These are phyloP conservation scores for Puma concolor DNA, from an alignment of 2,113 vertebrate genomes.

Conservation along the genomic window DNA sequence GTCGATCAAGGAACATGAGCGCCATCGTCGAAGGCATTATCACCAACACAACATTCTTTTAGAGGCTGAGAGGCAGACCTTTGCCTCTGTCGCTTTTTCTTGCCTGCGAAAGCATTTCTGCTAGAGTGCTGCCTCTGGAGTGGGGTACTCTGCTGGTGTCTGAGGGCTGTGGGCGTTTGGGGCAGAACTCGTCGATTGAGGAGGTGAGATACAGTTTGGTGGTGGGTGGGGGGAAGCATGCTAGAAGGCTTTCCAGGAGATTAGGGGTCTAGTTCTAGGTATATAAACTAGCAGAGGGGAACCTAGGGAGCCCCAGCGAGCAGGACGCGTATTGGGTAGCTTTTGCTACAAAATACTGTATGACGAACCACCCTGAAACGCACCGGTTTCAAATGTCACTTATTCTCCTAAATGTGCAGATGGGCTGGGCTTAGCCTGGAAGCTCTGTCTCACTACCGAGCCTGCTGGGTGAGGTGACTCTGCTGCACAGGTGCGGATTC, in stretches of 20 bases:
- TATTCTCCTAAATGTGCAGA: not conserved
- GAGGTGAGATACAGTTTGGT: accelerated
- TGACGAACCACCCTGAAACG: not conserved
- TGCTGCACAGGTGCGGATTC: accelerated
- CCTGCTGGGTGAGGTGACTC: not conserved
- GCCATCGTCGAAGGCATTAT: constrained; percentile 65
- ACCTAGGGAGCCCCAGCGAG: not conserved
- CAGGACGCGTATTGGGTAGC: not conserved
- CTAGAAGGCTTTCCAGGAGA: not conserved
- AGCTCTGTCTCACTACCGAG: not conserved
- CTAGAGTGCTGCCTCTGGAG: not conserved
- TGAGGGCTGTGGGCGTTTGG: not conserved
- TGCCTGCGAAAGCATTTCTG: not conserved
- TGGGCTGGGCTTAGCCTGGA: not conserved
- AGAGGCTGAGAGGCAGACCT: constrained; percentile 65
- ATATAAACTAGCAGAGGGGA: not conserved
- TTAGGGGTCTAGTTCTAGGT: not conserved
- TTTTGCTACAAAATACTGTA: accelerated
- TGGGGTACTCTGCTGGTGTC: accelerated
- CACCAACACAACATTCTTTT: constrained; percentile 81
- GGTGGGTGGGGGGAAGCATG: not conserved
- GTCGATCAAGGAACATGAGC: constrained; percentile 77
- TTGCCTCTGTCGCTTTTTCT: not conserved
- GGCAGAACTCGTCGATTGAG: accelerated
- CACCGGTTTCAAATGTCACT: not conserved